Percentiles rank a stretch among this genome's conserved stretches.
Conservation (phyloP, 2,113 vertebrate genomes). For the Bagarius yarrelli region DNA sequence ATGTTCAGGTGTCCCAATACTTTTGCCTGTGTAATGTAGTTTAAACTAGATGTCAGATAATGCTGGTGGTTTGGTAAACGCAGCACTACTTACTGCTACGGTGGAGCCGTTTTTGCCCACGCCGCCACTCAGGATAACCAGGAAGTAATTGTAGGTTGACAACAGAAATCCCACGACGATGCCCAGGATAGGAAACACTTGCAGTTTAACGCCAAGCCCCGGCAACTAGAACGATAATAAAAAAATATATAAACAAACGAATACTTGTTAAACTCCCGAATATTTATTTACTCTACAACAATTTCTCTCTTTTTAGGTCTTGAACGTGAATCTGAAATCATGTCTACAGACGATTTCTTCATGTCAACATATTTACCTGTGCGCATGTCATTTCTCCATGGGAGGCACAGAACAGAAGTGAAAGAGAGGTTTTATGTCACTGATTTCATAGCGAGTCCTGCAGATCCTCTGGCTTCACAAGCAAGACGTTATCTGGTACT, state of each 20-base stretch:
- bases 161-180: slow-evolving; percentile 83
- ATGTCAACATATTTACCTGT: slow-evolving; percentile 66
- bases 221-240: slow-evolving; percentile 73
- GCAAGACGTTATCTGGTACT: not conserved
- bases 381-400: slow-evolving; percentile 69
- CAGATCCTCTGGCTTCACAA: slow-evolving; percentile 4
- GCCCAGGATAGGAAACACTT: slow-evolving; percentile 80
- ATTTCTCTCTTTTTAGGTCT: slow-evolving; percentile 23
- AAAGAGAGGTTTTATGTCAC: slow-evolving; percentile 71
- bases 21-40: not conserved
- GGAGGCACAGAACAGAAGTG: slow-evolving; percentile 72
- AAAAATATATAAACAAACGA: not conserved
- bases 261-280: not conserved
- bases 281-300: slow-evolving; percentile 37
- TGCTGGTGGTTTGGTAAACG: not conserved
- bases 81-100: slow-evolving; percentile 82
- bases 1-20: too few relatives aligned
- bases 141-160: slow-evolving; percentile 91
- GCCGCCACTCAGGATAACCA: slow-evolving; percentile 89
- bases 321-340: slow-evolving; percentile 58
- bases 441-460: slow-evolving; percentile 3
- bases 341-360: slow-evolving; percentile 61
- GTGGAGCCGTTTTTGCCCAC: slow-evolving; percentile 97
- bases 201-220: slow-evolving; percentile 78
- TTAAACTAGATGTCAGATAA: not conserved